phyloP scores from a whole-genome alignment of 1,140 invertebrate genomes.

The Drosophila equinoxialis region DNA sequence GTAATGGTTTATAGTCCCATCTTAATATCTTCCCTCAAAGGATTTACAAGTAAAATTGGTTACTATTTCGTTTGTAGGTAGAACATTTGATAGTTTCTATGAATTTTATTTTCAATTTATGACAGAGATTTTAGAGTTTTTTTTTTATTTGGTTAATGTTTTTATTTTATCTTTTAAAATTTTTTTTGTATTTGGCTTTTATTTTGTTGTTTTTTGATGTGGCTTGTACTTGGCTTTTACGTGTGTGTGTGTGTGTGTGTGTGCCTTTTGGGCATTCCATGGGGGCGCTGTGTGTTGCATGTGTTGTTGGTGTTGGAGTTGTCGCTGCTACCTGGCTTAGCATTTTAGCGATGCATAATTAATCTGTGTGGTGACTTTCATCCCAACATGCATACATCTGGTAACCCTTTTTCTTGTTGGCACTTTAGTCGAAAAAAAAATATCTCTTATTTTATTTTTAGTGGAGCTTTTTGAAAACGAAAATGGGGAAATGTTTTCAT shows the following conservation, averaged over 20 bases:
- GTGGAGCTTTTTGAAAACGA: constrained; percentile 67
- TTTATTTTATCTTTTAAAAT: not conserved
- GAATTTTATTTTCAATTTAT: constrained; percentile 12
- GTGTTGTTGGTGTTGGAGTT: constrained; percentile 29
- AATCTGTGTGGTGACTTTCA: constrained; percentile 55
- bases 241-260: constrained; percentile 5
- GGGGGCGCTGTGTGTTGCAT: not conserved
- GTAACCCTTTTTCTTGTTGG: constrained; percentile 29
- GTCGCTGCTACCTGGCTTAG: constrained; percentile 68
- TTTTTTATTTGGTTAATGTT: constrained; percentile 13
- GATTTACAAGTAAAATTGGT: too few species aligned
- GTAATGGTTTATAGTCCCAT: too few species aligned
- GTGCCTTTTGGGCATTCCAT: constrained; percentile 19
- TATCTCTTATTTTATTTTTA: constrained; percentile 80
- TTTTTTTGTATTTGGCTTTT: constrained; percentile 42
- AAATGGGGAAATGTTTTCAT: constrained; percentile 59
- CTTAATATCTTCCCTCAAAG: too few species aligned
- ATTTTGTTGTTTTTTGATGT: constrained; percentile 65
- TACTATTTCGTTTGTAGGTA: not conserved
- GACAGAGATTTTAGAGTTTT: not conserved
- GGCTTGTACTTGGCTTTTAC: constrained; percentile 77
- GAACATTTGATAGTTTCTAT: not conserved
- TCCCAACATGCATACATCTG: constrained; percentile 21
- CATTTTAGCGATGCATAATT: constrained; percentile 80
- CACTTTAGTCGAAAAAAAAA: constrained; percentile 73